phyloP scores from a whole-genome alignment of 2,888 invertebrate species.

The Aleiodes testaceus region DNA sequence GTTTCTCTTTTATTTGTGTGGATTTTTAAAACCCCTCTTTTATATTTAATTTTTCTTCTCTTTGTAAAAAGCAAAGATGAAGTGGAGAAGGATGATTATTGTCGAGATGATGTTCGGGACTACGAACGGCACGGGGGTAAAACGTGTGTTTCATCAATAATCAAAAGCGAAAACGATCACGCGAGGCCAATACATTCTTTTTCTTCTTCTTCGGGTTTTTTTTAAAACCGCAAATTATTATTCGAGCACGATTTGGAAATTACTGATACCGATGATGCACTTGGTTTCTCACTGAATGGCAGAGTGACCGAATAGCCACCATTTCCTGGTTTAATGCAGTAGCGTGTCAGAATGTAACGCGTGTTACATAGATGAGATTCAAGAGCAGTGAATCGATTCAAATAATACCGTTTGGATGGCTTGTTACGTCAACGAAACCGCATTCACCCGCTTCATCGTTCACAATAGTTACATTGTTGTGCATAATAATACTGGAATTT shows the following conservation, averaged over 20 bases:
- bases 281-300: not conserved
- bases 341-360: not conserved
- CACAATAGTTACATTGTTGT: conserved; percentile 41
- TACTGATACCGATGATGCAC: conserved; percentile 12
- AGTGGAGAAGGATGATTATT: conserved; percentile 7
- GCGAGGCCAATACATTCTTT: not conserved
- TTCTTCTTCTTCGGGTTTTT: not conserved
- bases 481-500: conserved; percentile 33
- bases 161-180: conserved; percentile 17
- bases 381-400: conserved; percentile 6
- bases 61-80: not conserved
- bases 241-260: not conserved
- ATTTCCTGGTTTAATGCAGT: not conserved
- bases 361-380: conserved; percentile 7
- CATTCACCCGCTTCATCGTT: conserved; percentile 25
- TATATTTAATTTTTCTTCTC: not conserved
- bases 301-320: not conserved
- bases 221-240: conserved; percentile 7
- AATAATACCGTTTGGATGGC: not conserved
- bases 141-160: conserved; percentile 19
- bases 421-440: conserved; percentile 12
- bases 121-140: conserved; percentile 1
- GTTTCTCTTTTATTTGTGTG: not conserved
- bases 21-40: not conserved
- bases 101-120: conserved; percentile 9